Evolutionary conservation across 2,888 invertebrate species (phyloP).

Genomic region (Dolichomitus sp.): DNA sequence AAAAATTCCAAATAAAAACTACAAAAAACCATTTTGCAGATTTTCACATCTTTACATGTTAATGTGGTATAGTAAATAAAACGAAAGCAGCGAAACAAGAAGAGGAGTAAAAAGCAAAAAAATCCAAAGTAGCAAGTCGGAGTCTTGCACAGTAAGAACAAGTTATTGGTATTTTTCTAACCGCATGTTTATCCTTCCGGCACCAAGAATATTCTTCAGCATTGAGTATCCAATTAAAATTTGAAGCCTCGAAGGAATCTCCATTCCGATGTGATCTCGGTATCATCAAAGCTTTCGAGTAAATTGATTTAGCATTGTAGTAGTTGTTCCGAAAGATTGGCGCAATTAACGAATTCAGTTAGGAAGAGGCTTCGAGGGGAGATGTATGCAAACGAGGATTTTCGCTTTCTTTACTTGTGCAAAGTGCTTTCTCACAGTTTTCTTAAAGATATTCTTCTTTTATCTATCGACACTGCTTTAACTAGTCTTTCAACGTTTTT

Average conservation of each 20-base stretch:
- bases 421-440: constrained; percentile 38
- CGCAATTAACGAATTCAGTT: constrained; percentile 48
- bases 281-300: background rate
- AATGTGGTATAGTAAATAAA: background rate
- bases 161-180: no score
- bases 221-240: no score
- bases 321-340: constrained; percentile 52
- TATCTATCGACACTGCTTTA: constrained; percentile 45
- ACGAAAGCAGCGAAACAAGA: background rate
- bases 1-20: no score
- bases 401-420: constrained; percentile 40
- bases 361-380: constrained; percentile 34
- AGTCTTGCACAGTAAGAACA: no score
- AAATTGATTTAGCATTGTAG: constrained; percentile 5
- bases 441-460: constrained; percentile 29
- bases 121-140: no score
- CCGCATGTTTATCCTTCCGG: no score
- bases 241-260: background rate
- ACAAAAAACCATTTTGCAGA: no score
- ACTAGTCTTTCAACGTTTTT: constrained; percentile 52
- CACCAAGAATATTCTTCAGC: no score
- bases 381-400: constrained; percentile 36
- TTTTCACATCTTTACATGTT: background rate
- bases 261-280: background rate
- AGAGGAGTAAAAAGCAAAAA: no score